These are phyloP conservation scores for Pithecia hirsuta DNA, from an alignment of 2,797 vertebrate genomes.

Conservation along the genomic window DNA sequence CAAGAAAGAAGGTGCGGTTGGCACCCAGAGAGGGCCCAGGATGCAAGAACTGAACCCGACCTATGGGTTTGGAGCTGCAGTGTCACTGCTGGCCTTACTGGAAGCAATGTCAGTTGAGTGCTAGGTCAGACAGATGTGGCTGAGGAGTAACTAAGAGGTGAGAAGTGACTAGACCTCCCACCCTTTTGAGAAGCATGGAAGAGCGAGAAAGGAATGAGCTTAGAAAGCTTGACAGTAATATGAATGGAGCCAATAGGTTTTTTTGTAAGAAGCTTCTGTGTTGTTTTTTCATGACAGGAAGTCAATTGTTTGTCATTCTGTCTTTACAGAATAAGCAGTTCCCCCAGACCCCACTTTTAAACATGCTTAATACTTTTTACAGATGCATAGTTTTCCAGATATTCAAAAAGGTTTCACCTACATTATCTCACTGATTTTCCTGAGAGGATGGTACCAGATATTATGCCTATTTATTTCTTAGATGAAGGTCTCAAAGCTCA, in stretches of 20 bases:
- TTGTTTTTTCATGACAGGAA: not conserved
- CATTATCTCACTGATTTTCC: not conserved
- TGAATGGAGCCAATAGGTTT: not conserved
- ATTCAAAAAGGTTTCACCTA: not conserved
- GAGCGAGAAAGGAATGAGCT: not conserved
- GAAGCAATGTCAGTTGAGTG: not conserved
- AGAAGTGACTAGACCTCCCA: not conserved
- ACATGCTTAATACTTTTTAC: not conserved
- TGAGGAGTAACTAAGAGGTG: not conserved
- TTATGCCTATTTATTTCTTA: not conserved
- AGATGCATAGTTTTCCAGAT: not conserved
- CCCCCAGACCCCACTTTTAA: not conserved
- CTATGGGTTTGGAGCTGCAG: not conserved
- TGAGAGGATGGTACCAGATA: not conserved
- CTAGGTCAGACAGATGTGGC: not conserved
- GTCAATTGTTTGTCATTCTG: not conserved
- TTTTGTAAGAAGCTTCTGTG: not conserved
- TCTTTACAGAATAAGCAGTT: not conserved
- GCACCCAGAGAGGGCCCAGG: not conserved
- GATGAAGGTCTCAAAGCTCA: not conserved
- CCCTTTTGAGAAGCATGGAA: not conserved
- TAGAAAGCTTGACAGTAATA: not conserved
- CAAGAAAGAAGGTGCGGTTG: not conserved
- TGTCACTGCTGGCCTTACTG: not conserved
- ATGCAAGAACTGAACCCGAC: not conserved